Percentiles rank a stretch among this genome's conserved stretches.
phyloP scores from a whole-genome alignment of 2,888 invertebrate genomes.

The Drosophila planitibia region DNA sequence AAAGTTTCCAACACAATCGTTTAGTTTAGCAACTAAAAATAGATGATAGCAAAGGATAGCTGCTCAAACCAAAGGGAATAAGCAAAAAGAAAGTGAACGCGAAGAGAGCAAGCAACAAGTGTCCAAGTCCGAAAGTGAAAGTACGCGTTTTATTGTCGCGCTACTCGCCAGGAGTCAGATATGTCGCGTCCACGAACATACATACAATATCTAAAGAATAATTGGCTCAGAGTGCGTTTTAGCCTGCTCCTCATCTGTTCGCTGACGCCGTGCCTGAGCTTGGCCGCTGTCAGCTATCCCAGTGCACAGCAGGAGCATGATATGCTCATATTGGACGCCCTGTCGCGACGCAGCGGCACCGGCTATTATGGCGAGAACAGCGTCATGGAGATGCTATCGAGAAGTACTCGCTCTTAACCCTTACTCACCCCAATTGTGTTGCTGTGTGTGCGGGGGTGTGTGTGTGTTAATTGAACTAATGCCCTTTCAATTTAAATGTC shows the following conservation, averaged over 20 bases:
- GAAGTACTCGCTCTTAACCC: slow-evolving; percentile 87
- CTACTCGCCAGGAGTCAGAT: slow-evolving; percentile 49
- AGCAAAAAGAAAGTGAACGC: slow-evolving; percentile 70
- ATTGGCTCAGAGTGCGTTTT: slow-evolving; percentile 73
- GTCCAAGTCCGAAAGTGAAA: slow-evolving; percentile 73
- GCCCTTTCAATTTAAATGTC: slow-evolving; percentile 38
- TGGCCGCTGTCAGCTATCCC: slow-evolving; percentile 73
- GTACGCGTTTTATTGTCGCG: slow-evolving; percentile 49
- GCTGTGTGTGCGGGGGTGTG: slow-evolving; percentile 20
- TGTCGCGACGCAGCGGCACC: slow-evolving; percentile 87
- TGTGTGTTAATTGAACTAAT: slow-evolving; percentile 39
- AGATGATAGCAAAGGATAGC: slow-evolving; percentile 37
- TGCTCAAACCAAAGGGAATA: not conserved
- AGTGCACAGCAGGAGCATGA: slow-evolving; percentile 90
- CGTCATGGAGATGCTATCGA: slow-evolving; percentile 93
- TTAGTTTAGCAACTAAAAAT: not conserved
- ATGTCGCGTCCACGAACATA: slow-evolving; percentile 43
- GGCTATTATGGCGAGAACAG: slow-evolving; percentile 88
- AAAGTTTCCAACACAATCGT: not conserved
- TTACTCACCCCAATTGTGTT: slow-evolving; percentile 5
- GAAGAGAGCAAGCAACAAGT: slow-evolving; percentile 29
- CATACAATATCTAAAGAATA: slow-evolving; percentile 66
- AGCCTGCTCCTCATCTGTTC: slow-evolving; percentile 40
- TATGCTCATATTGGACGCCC: slow-evolving; percentile 89
- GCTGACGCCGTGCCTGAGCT: slow-evolving; percentile 27